phyloP scores from a whole-genome alignment of 2,113 vertebrate species.

The Hippocampus mohnikei region DNA sequence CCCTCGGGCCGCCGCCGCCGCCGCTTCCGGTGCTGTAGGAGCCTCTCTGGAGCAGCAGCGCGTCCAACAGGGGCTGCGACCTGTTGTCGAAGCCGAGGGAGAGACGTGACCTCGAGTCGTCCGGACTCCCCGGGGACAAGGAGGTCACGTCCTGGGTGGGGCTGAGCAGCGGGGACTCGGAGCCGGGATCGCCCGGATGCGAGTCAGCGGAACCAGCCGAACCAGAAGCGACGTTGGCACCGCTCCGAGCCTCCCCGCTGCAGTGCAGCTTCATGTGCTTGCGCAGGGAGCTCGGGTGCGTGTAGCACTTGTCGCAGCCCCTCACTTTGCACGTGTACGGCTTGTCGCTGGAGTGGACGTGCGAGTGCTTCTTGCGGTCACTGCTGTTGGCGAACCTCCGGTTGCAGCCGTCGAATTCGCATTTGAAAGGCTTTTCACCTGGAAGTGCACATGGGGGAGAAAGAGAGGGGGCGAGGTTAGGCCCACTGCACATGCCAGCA shows the following conservation, averaged over 20 bases:
- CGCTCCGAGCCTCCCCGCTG: conserved; percentile 57
- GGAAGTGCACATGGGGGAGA: conserved; percentile 62
- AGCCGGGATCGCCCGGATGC: conserved; percentile 46
- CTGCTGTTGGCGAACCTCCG: conserved; percentile 74
- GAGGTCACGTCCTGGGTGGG: conserved; percentile 47
- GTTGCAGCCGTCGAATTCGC: conserved; percentile 74
- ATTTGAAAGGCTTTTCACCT: conserved; percentile 78
- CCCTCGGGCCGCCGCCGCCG: background rate
- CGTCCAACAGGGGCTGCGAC: conserved; percentile 71
- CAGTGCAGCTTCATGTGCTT: conserved; percentile 74
- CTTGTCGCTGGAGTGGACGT: conserved; percentile 69
- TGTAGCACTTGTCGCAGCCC: conserved; percentile 68
- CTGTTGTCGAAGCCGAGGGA: conserved; percentile 75
- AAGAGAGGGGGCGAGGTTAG: conserved; percentile 15
- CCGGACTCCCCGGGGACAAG: conserved; percentile 65
- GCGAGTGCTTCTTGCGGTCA: conserved; percentile 71
- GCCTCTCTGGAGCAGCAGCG: conserved; percentile 71
- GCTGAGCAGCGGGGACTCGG: conserved; percentile 55
- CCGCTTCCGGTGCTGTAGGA: conserved; percentile 46
- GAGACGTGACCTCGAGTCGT: conserved; percentile 73
- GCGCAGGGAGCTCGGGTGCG: conserved; percentile 67
- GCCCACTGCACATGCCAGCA: background rate
- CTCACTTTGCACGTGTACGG: conserved; percentile 68
- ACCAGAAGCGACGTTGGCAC: conserved; percentile 16
- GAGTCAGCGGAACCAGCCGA: background rate